Conservation (phyloP, 2,888 invertebrate species). For the Pegoplata infirma region DNA sequence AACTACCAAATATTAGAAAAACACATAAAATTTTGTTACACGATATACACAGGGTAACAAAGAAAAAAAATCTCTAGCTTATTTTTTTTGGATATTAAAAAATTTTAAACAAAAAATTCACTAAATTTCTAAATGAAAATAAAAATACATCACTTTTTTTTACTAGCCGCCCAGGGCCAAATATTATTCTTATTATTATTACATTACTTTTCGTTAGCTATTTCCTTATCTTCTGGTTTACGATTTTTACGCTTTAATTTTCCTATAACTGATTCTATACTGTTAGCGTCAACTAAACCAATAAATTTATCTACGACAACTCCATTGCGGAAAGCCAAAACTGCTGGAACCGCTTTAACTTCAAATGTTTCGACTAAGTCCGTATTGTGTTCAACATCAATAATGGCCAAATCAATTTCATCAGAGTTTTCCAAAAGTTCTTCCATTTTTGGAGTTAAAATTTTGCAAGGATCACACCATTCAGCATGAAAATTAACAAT, state of each 20-base stretch:
- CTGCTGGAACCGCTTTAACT: slow-evolving; percentile 88
- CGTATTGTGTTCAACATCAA: slow-evolving; percentile 89
- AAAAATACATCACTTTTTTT: too few species aligned
- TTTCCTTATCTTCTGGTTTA: neutral
- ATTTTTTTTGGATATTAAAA: neutral
- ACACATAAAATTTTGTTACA: slow-evolving; percentile 15
- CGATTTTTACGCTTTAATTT: slow-evolving; percentile 77
- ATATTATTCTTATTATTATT: neutral
- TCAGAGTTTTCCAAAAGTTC: slow-evolving; percentile 86
- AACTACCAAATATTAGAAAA: slow-evolving; percentile 1
- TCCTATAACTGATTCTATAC: slow-evolving; percentile 88
- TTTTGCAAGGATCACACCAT: slow-evolving; percentile 94
- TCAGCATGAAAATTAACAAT: slow-evolving; percentile 94
- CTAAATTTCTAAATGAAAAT: neutral
- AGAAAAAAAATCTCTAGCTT: neutral
- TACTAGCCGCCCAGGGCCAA: too few species aligned
- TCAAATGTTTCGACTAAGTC: slow-evolving; percentile 89
- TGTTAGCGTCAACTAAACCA: slow-evolving; percentile 88
- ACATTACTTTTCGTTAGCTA: neutral
- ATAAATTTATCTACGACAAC: slow-evolving; percentile 92
- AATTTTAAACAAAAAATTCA: neutral
- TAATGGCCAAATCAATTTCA: slow-evolving; percentile 87
- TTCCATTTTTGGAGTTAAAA: slow-evolving; percentile 89
- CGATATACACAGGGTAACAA: neutral
- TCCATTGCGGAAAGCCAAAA: slow-evolving; percentile 88